Evolutionary conservation across 2,888 invertebrate species (phyloP), one percentile per base, ranked within the genome.

Genomic region (Morinoia aosen): DNA sequence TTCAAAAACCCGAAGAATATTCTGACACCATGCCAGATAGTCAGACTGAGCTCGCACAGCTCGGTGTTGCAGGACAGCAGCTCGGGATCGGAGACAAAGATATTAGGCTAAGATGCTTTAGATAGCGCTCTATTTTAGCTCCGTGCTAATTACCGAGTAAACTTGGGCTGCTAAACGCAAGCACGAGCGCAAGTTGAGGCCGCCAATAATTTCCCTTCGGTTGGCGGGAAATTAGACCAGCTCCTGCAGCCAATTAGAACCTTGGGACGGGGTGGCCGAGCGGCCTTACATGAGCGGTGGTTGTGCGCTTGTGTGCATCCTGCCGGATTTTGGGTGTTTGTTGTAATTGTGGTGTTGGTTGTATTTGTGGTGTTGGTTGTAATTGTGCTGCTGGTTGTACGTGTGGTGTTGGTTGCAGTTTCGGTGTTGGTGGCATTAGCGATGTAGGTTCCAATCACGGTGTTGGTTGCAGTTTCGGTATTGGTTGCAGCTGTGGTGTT

Each of bases 201-300:
- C 39, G 48, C 90, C 90, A 90, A 90, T 90, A 90, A 90, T 90
- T 90, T 90, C 90, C 40, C 90, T 90, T 90, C 90, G 90, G 76
- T 76, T 76, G 76, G 90, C 90, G 90, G 11, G 90, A 40, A 90
- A 90, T 90, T 90, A 90, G 48, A 40, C 90, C 19, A 12, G 48
- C 48, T 40, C 90, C 90, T 39, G 90, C 40, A 48, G 90, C 90
- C 90, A 90, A 90, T 90, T 90, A 90, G 90, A 33, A 90, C 40
- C 90, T 90, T 40, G 14, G 25, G 90, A 39, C 39, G 90, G 48
- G 90, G 88, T 10, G 19, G 61, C 19, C 61, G 2, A 61, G 61
- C 61, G 61, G 64, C 64, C 76, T 16, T 64, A n/a, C n/a, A n/a
- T 12, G 64, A 19, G 64, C 25, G 76, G 76, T 76, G 76, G 76